Evolutionary conservation across 1,140 invertebrate genomes (phyloP).

Genomic region (Phocides pigmalion): DNA sequence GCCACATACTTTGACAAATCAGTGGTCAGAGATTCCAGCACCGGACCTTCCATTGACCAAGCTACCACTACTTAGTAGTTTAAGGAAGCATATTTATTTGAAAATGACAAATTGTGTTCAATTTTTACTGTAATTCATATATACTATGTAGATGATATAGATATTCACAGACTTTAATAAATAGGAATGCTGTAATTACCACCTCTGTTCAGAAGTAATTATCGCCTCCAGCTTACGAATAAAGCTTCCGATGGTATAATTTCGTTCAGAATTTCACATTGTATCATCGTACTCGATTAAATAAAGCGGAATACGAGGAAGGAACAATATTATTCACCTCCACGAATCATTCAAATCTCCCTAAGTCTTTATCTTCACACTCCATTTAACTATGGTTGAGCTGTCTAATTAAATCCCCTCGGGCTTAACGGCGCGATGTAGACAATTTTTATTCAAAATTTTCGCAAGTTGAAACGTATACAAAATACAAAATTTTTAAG

Average conservation of each 20-base stretch:
- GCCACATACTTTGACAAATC: too few relatives aligned
- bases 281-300: constrained; percentile 1
- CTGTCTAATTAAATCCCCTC: constrained; percentile 76
- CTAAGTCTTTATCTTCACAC: constrained; percentile 65
- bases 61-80: too few relatives aligned
- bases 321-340: constrained; percentile 39
- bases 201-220: constrained; percentile 11
- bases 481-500: background rate
- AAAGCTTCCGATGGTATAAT: background rate
- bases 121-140: too few relatives aligned
- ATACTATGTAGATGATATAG: too few relatives aligned
- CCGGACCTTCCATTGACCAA: too few relatives aligned
- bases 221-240: background rate
- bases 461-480: constrained; percentile 34
- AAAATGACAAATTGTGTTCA: too few relatives aligned
- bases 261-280: constrained; percentile 1
- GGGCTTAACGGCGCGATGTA: constrained; percentile 52
- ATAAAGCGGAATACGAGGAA: constrained; percentile 22
- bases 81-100: too few relatives aligned
- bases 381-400: constrained; percentile 67
- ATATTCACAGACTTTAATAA: too few relatives aligned
- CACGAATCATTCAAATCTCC: constrained; percentile 61
- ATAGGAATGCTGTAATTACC: too few relatives aligned
- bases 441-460: constrained; percentile 56
- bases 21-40: too few relatives aligned